A percentile compares a stretch with the other conserved stretches of the same genome.
phyloP scores from a whole-genome alignment of 2,113 vertebrate species.

The Indri indri region DNA sequence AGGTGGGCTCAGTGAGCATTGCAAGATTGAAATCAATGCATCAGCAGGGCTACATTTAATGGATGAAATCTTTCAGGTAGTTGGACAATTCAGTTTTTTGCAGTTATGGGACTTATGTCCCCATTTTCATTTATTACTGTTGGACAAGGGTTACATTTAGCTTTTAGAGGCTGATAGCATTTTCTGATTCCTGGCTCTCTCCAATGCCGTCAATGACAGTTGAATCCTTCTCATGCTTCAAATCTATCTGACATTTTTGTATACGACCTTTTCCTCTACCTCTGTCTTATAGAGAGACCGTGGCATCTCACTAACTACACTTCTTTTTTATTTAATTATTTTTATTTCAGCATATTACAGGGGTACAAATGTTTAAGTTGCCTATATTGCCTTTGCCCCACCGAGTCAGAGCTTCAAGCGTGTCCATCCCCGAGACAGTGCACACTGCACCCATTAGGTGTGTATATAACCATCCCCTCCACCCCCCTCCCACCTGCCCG shows the following conservation, averaged over 20 bases:
- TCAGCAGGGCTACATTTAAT: background rate
- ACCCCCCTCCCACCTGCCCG: no score
- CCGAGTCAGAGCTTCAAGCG: no score
- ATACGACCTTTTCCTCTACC: background rate
- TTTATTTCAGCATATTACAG: no score
- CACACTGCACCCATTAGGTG: no score
- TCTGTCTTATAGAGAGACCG: background rate
- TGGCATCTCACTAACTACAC: background rate
- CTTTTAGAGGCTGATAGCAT: background rate
- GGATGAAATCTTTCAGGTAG: background rate
- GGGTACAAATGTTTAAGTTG: no score
- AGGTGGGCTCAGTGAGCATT: accelerated
- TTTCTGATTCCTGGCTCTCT: background rate
- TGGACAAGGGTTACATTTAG: background rate
- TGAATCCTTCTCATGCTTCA: background rate
- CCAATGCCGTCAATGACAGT: accelerated
- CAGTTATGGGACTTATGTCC: background rate
- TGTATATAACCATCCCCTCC: no score
- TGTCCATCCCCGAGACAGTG: no score
- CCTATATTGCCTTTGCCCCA: no score
- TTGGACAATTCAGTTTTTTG: background rate
- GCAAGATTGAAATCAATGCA: background rate
- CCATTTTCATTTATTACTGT: background rate
- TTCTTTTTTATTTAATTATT: background rate
- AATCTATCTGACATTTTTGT: background rate